A percentile compares a stretch with the other conserved stretches of the same genome.
These are phyloP conservation scores for Columbina picui DNA, from an alignment of 2,113 vertebrate species.

Conservation along the genomic window DNA sequence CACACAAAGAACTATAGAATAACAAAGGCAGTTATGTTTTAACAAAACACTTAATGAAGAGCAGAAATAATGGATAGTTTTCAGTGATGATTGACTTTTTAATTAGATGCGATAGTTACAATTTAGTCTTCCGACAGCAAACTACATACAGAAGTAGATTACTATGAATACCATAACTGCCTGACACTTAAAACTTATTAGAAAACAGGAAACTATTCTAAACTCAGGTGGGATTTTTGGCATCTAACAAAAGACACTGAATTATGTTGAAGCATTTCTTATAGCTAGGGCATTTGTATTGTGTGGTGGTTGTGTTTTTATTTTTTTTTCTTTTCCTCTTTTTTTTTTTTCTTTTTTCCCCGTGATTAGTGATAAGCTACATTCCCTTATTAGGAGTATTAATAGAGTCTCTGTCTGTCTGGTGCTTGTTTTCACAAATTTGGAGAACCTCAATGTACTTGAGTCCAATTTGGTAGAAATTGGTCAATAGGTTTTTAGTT, in stretches of 20 bases:
- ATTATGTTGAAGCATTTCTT: background rate
- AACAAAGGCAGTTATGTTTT: background rate
- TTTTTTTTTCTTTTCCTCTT: background rate
- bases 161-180: background rate
- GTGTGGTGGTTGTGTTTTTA: no score
- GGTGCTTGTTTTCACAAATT: background rate
- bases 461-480: background rate
- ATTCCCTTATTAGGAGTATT: background rate
- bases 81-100: background rate
- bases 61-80: background rate
- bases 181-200: background rate
- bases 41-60: background rate
- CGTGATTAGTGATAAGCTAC: background rate
- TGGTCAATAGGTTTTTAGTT: background rate
- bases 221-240: background rate
- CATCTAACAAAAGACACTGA: background rate
- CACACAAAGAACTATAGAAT: background rate
- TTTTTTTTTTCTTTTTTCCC: background rate
- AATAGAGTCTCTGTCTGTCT: background rate
- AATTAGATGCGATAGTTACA: background rate
- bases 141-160: background rate
- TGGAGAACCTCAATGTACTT: background rate
- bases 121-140: background rate
- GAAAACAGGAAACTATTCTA: background rate
- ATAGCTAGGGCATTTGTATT: background rate